Evolutionary conservation across 2,113 vertebrate species (phyloP).

Genomic region (Centropus bengalensis): DNA sequence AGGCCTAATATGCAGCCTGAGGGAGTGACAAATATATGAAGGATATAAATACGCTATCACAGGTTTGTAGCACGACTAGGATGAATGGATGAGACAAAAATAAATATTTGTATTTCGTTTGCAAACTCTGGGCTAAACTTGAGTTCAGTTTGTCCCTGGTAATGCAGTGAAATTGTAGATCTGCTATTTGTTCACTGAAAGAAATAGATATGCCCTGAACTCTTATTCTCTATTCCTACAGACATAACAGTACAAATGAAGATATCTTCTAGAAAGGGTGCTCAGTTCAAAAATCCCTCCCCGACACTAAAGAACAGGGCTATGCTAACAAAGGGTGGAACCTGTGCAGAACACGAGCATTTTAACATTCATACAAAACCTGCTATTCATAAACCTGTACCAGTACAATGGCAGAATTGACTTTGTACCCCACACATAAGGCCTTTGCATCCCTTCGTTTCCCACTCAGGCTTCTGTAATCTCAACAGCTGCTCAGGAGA

Average conservation of each 20-base stretch:
- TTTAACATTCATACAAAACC: background rate
- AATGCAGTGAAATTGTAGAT: background rate
- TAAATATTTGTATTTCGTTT: background rate
- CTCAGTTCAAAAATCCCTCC: background rate
- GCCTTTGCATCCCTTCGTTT: background rate
- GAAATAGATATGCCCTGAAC: background rate
- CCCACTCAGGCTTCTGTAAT: background rate
- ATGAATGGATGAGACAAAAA: background rate
- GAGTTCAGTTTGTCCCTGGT: background rate
- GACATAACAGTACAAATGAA: background rate
- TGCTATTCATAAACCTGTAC: background rate
- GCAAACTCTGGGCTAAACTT: background rate
- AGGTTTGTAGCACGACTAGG: background rate
- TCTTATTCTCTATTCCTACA: background rate
- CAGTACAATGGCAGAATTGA: background rate
- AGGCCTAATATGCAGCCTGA: background rate
- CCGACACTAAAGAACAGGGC: background rate
- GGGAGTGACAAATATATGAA: background rate
- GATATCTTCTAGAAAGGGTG: background rate
- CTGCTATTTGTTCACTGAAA: background rate
- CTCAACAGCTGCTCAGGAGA: background rate
- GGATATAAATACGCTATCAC: background rate
- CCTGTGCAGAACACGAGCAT: background rate
- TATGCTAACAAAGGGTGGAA: background rate
- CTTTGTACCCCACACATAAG: background rate